Percentiles rank a stretch among this genome's conserved stretches.
These are phyloP conservation scores for Acrobasis repandana DNA, from an alignment of 2,888 invertebrate genomes.

Conservation along the genomic window DNA sequence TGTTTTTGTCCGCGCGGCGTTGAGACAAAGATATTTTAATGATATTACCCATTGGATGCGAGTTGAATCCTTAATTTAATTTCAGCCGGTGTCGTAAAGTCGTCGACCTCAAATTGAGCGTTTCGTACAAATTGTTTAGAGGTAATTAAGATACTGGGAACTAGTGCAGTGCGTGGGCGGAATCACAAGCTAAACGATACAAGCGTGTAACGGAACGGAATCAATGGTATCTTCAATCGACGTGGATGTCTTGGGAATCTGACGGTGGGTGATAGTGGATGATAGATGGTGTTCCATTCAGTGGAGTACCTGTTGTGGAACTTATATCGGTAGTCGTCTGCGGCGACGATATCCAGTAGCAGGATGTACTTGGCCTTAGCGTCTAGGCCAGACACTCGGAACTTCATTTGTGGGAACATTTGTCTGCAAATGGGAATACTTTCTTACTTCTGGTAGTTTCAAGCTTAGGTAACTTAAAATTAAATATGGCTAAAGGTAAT, in stretches of 20 bases:
- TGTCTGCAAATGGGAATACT: constrained; percentile 88
- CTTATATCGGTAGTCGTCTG: constrained; percentile 99
- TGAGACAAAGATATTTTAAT: constrained; percentile 82
- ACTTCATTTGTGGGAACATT: constrained; percentile 99
- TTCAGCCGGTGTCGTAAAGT: constrained; percentile 64
- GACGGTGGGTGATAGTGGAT: constrained; percentile 32
- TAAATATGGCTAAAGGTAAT: constrained; percentile 9
- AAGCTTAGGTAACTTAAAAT: constrained; percentile 10
- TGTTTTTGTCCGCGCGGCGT: constrained; percentile 72
- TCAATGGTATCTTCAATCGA: constrained; percentile 70
- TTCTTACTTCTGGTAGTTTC: constrained; percentile 28
- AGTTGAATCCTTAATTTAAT: constrained; percentile 78
- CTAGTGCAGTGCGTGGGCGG: constrained; percentile 74
- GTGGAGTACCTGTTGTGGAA: constrained; percentile 93
- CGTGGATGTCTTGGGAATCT: constrained; percentile 55
- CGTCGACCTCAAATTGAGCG: constrained; percentile 78
- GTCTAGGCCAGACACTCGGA: constrained; percentile 98
- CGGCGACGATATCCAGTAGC: constrained; percentile 98
- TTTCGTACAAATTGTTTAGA: constrained; percentile 75
- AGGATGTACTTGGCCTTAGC: constrained; percentile 99
- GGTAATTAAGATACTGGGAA: constrained; percentile 75
- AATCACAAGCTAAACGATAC: constrained; percentile 78
- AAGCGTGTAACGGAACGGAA: constrained; percentile 67
- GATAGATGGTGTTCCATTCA: constrained; percentile 19
- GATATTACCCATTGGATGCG: constrained; percentile 78